Evolutionary conservation across 2,888 invertebrate genomes (phyloP), one percentile per base, ranked within the genome.

Genomic region (Plagodis dolabraria): DNA sequence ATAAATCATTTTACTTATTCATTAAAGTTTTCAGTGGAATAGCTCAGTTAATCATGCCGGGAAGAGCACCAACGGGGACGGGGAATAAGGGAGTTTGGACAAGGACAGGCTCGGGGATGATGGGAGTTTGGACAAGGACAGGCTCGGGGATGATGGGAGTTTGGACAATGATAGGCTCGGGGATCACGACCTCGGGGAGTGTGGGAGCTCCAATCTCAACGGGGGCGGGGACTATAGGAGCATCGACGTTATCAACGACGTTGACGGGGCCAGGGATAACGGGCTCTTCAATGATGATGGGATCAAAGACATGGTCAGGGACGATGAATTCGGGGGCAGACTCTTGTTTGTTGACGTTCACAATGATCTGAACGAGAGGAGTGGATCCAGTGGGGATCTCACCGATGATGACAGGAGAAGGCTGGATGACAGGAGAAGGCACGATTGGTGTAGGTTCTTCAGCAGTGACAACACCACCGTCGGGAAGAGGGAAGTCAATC

Each of bases 11-110:
- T 22, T 4, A 22, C 22, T 22, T 22, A 22, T 22, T 4, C 1
- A 22, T 4, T 2, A 22, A 22, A 22, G 4, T 22, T 1, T 22
- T 22, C 22, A 22, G 1, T 22, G 22, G 22, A 22, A 22, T 22
- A 22, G 22, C 33, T 76, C 65, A 72, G 71, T 75, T 72, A n/a
- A 72, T 71, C 4, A 53, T 51, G 0, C 63, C 75, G 33, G 72
- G 75, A 47, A 71, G 64, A n/a, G 60, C 45, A 54, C 75, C 65
- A 5, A 65, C 76, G 57, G 76, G 67, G 6, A 55, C 40, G 45
- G 75, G 70, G 50, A 73, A 7, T 56, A 67, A 22, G 10, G 40
- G 40, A 1, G 40, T 40, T 8, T 10, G 9, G 38, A 38, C 38
- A 5, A 8, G 6, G n/a, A 43, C 43, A 11, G 43, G 43, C 12